A percentile compares a stretch with the other conserved stretches of the same genome.
These are phyloP conservation scores for Gasteruption jaculator DNA, from an alignment of 2,888 invertebrate species.

Conservation along the genomic window DNA sequence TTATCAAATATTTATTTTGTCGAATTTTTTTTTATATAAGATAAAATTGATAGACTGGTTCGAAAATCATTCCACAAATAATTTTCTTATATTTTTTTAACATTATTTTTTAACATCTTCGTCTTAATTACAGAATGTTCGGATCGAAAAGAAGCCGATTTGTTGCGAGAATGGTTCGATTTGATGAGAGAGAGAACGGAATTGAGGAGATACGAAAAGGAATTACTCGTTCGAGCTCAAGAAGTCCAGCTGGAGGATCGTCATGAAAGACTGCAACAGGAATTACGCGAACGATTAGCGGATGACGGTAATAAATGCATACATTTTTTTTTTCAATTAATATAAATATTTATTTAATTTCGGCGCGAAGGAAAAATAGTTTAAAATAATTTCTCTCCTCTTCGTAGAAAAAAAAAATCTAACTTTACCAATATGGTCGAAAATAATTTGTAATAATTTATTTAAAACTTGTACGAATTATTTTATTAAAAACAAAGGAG, in stretches of 20 bases:
- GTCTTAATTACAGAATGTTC: constrained; percentile 35
- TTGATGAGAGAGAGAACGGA: constrained; percentile 68
- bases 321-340: constrained; percentile 27
- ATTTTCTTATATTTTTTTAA: constrained; percentile 1
- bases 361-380: constrained; percentile 2
- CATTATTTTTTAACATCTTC: constrained; percentile 5
- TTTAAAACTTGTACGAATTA: no score
- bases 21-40: no score
- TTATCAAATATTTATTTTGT: no score
- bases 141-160: constrained; percentile 59
- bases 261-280: constrained; percentile 72
- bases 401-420: no score
- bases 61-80: not conserved
- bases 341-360: constrained; percentile 5
- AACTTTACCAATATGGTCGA: no score
- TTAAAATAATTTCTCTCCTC: constrained; percentile 12
- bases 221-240: constrained; percentile 72
- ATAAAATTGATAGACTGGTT: not conserved
- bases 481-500: no score
- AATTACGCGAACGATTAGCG: constrained; percentile 64
- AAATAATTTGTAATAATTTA: no score
- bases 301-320: constrained; percentile 63
- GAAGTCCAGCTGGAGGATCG: constrained; percentile 80
- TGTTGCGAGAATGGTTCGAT: constrained; percentile 71
- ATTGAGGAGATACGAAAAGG: constrained; percentile 68